These are phyloP conservation scores for Dryobota labecula DNA, from an alignment of 2,888 invertebrate genomes.

Conservation along the genomic window DNA sequence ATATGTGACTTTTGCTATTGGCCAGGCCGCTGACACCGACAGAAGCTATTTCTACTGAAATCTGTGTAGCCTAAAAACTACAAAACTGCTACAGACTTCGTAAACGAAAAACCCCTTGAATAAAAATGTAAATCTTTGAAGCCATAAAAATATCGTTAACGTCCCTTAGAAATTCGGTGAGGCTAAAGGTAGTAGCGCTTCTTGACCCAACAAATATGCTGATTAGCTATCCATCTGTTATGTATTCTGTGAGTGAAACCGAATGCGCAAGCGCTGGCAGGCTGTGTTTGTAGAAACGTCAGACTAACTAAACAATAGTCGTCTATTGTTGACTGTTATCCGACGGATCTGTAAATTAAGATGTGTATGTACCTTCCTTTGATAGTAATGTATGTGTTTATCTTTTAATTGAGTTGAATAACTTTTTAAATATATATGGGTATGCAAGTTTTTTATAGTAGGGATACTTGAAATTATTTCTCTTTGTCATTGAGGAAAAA, in stretches of 20 bases:
- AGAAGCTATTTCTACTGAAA: no score
- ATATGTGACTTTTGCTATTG: background rate
- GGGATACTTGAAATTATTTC: background rate
- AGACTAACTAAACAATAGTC: constrained; percentile 45
- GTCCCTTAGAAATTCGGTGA: background rate
- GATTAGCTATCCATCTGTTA: constrained; percentile 37
- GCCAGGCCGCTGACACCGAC: background rate
- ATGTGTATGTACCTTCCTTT: background rate
- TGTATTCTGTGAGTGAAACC: constrained; percentile 43
- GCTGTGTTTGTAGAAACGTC: constrained; percentile 44
- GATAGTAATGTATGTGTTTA: constrained; percentile 8
- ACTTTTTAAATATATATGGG: background rate
- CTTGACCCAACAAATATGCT: constrained; percentile 7
- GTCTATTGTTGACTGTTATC: constrained; percentile 46
- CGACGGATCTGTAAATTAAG: constrained; percentile 50
- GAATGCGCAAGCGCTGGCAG: constrained; percentile 25
- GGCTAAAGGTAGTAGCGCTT: constrained; percentile 18
- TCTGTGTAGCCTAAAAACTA: no score
- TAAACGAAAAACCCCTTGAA: background rate
- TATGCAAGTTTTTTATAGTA: background rate
- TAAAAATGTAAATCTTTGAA: background rate
- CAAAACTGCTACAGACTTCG: no score
- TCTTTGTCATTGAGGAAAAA: background rate
- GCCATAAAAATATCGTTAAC: constrained; percentile 25
- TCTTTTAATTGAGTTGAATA: constrained; percentile 26